A percentile compares a stretch with the other conserved stretches of the same genome.
phyloP scores from a whole-genome alignment of 2,888 invertebrate genomes.

The Mimumesa dahlbomi region DNA sequence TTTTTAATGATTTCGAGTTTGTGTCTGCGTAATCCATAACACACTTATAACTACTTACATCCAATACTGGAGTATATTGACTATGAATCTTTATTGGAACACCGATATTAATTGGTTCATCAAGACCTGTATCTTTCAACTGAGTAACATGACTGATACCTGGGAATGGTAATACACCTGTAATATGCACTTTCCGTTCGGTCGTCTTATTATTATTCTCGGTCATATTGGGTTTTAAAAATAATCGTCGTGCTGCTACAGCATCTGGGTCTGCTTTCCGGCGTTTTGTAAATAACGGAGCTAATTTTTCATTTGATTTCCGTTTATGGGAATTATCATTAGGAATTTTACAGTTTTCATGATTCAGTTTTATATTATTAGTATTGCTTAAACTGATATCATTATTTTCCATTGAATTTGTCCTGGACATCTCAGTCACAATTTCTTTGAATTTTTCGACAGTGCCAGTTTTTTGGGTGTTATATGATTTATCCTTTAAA shows the following conservation, averaged over 20 bases:
- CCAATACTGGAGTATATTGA: constrained; percentile 49
- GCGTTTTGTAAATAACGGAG: constrained; percentile 86
- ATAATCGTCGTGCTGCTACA: constrained; percentile 85
- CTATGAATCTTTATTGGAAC: constrained; percentile 45
- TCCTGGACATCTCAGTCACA: neutral
- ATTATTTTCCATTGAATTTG: neutral
- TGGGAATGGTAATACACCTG: constrained; percentile 81
- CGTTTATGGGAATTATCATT: constrained; percentile 52
- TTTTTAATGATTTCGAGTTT: constrained; percentile 15
- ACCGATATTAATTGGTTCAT: constrained; percentile 12
- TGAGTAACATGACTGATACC: constrained; percentile 86
- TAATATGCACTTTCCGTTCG: constrained; percentile 79
- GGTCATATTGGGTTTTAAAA: constrained; percentile 88
- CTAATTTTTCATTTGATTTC: constrained; percentile 78
- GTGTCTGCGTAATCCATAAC: constrained; percentile 38
- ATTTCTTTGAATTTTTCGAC: neutral
- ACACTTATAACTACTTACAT: constrained; percentile 56
- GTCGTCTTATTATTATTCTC: constrained; percentile 83
- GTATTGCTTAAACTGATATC: neutral
- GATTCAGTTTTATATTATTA: neutral
- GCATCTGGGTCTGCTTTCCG: constrained; percentile 83
- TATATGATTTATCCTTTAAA: neutral
- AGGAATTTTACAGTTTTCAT: neutral
- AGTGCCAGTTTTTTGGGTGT: no score
- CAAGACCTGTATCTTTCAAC: constrained; percentile 36